Conservation (phyloP, 2,797 vertebrate species). For the Staurois parvus region DNA sequence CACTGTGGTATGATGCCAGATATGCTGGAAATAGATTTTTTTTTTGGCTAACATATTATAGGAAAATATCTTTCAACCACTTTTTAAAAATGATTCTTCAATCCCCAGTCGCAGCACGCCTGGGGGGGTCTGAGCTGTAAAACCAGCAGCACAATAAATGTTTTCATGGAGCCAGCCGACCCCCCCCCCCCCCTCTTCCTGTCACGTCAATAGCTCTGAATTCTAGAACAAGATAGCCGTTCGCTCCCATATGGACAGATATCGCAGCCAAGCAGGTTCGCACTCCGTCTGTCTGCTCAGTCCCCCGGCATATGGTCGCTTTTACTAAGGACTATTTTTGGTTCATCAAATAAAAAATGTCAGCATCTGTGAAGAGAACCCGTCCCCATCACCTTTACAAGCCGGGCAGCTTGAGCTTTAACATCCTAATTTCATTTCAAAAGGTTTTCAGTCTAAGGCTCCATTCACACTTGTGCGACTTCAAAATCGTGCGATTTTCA, state of each 20-base stretch:
- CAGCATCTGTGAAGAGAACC: neutral
- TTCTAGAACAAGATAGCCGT: slow-evolving; percentile 7
- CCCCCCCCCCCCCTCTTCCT: no score
- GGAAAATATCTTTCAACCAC: no score
- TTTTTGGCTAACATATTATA: no score
- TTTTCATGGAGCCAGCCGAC: neutral
- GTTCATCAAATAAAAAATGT: neutral
- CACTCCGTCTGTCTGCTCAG: neutral
- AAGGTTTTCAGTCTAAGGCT: no score
- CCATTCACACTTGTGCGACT: no score
- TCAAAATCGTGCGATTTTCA: no score
- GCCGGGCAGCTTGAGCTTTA: no score
- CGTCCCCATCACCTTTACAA: neutral
- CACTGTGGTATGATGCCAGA: no score
- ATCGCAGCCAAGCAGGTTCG: neutral
- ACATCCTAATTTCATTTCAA: no score
- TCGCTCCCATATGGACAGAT: neutral
- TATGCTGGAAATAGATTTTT: no score
- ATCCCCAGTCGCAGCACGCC: no score
- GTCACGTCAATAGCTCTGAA: slow-evolving; percentile 13
- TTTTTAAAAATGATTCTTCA: no score
- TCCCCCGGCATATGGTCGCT: neutral
- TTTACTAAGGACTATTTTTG: slow-evolving; percentile 25
- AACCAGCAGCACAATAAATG: slow-evolving; percentile 3
- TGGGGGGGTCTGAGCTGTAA: neutral